Evolutionary conservation across 1,140 invertebrate genomes (phyloP), one percentile per base, ranked within the genome.

Genomic region (Mizuhopecten yessoensis): DNA sequence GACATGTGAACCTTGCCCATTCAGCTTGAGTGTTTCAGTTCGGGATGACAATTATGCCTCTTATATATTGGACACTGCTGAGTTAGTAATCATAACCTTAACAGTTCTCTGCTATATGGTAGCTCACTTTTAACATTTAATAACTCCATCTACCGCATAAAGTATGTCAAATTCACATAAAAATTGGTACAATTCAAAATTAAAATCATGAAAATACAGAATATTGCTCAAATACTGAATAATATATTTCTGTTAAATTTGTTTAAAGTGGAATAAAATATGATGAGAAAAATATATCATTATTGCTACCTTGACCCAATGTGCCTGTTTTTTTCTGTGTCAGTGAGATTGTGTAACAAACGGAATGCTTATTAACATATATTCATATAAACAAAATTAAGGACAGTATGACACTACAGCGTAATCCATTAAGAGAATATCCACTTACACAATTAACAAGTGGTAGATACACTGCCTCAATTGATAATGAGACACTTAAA

Each of bases 41-140:
- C n/a, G 5, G n/a, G 23, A 7, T 75, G 57, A 75, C 57, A 75
- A n/a, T 29, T 29, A 29, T 75, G n/a, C 57, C 57, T 75, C 57
- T 75, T 75, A 45, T n/a, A n/a, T 75, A 75, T 75, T 75, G 57
- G 57, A 75, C 23, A 75, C 57, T 75, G 57, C 57, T 75, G 57
- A 29, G 57, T 75, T 29, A 75, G 57, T 75, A 75, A 75, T 75
- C 57, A 75, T 5, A 75, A n/a, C 57, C 45, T 75, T 23, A 75
- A 75, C 57, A 29, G 29, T 75, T 75, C 57, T 29, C 5, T 75
- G 11, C 23, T 75, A 0, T 3, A 29, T 7, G 23, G 23, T 57
- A 23, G 45, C 45, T 29, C 57, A 75, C 7, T 57, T 23, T 20
- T 2, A 29, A 49, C 3, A 9, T 49, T 49, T 75, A 9, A 29